These are phyloP conservation scores for Caradrina kadenii DNA, from an alignment of 2,888 invertebrate genomes.

Conservation along the genomic window DNA sequence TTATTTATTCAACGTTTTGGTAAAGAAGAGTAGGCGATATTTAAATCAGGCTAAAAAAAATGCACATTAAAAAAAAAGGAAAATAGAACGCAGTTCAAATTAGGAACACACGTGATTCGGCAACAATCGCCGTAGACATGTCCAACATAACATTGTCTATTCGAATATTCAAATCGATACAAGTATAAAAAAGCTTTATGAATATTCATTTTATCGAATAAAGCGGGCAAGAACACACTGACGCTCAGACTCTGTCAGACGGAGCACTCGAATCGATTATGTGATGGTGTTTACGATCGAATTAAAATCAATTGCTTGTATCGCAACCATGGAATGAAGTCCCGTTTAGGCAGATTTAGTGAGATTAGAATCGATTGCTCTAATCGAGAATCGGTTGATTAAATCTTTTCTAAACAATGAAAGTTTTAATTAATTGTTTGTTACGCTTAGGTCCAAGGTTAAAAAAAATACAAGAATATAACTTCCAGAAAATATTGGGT, in stretches of 20 bases:
- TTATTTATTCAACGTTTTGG: neutral
- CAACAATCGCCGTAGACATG: constrained; percentile 9
- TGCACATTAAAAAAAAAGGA: neutral
- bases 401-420: constrained; percentile 50
- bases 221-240: constrained; percentile 57
- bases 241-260: constrained; percentile 70
- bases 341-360: constrained; percentile 70
- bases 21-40: neutral
- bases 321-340: constrained; percentile 65
- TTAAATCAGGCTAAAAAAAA: neutral
- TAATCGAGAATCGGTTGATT: constrained; percentile 61
- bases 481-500: too few relatives aligned
- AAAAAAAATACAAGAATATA: neutral
- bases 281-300: constrained; percentile 84
- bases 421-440: constrained; percentile 18
- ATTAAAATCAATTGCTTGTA: constrained; percentile 85
- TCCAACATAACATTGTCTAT: constrained; percentile 44
- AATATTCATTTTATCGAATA: constrained; percentile 69
- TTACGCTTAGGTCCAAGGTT: neutral
- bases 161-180: constrained; percentile 54
- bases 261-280: constrained; percentile 79
- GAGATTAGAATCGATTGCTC: constrained; percentile 70
- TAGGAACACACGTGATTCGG: constrained; percentile 26
- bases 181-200: constrained; percentile 58
- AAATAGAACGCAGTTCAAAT: constrained; percentile 5